Conservation (phyloP, 2,888 invertebrate genomes). For the Thymelicus acteon region DNA sequence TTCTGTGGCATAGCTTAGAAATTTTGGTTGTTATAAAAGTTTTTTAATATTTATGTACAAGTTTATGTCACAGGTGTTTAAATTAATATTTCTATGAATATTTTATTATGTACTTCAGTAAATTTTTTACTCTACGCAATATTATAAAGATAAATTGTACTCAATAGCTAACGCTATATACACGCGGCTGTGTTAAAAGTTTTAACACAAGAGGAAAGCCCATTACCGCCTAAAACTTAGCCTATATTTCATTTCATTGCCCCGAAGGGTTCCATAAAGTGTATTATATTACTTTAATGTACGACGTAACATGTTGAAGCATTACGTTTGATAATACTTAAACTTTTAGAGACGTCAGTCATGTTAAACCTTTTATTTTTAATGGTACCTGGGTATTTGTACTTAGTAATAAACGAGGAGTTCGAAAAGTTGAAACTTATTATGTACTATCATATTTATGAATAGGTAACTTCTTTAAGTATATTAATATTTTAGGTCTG, state of each 20-base stretch:
- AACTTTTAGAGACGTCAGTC: not conserved
- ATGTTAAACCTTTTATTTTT: not conserved
- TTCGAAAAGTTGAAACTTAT: no score
- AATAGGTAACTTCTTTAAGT: no score
- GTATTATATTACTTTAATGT: constrained; percentile 14
- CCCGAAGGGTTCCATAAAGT: constrained; percentile 25
- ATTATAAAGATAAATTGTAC: constrained; percentile 26
- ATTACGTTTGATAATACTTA: constrained; percentile 5
- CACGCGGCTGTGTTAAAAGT: constrained; percentile 27
- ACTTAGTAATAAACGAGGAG: no score
- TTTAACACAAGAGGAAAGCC: constrained; percentile 34
- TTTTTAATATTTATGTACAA: no score
- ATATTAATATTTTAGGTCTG: no score
- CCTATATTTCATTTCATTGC: constrained; percentile 36
- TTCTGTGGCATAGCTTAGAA: no score
- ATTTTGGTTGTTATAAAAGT: no score
- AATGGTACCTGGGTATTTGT: no score
- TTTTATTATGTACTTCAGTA: not conserved
- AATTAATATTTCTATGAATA: no score
- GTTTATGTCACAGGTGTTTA: no score
- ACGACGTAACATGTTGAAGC: constrained; percentile 8
- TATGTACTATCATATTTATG: no score
- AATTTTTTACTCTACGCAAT: constrained; percentile 5
- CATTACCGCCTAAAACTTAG: constrained; percentile 32
- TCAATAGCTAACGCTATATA: constrained; percentile 17